Evolutionary conservation across 2,888 invertebrate species (phyloP).

Genomic region (Dynastes tityus): DNA sequence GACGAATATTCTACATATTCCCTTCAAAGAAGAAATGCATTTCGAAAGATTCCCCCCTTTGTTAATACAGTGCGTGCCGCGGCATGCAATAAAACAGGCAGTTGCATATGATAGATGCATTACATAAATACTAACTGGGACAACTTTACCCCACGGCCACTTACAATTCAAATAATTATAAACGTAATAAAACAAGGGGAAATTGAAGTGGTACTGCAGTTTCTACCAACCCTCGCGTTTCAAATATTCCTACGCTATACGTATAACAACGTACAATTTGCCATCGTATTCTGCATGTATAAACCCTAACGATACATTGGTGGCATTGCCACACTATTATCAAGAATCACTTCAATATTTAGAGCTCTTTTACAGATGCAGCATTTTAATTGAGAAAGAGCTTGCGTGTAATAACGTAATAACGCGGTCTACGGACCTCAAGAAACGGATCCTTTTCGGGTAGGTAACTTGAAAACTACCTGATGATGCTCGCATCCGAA

Average conservation of each 20-base stretch:
- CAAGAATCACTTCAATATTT: constrained; percentile 39
- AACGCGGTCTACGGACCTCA: constrained; percentile 13
- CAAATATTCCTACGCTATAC: constrained; percentile 7
- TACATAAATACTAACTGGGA: constrained; percentile 65
- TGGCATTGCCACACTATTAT: constrained; percentile 4
- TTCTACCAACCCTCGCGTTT: constrained; percentile 52
- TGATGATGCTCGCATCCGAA: constrained; percentile 16
- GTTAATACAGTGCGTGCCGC: constrained; percentile 51
- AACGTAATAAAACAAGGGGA: constrained; percentile 67
- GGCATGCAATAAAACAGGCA: constrained; percentile 59
- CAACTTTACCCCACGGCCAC: constrained; percentile 56
- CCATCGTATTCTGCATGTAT: constrained; percentile 18
- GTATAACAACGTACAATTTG: constrained; percentile 21
- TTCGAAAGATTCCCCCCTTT: constrained; percentile 55
- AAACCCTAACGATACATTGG: background rate
- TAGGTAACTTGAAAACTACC: constrained; percentile 29
- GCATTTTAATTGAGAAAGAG: constrained; percentile 37
- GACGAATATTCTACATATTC: constrained; percentile 1
- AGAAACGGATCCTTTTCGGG: constrained; percentile 19
- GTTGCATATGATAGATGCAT: constrained; percentile 59
- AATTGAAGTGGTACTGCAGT: constrained; percentile 61
- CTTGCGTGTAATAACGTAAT: constrained; percentile 40
- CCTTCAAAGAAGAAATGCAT: constrained; percentile 33
- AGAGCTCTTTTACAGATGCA: constrained; percentile 34
- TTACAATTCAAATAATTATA: constrained; percentile 66